Conservation (phyloP, 2,888 invertebrate species). For the Microctonus hyperodae region DNA sequence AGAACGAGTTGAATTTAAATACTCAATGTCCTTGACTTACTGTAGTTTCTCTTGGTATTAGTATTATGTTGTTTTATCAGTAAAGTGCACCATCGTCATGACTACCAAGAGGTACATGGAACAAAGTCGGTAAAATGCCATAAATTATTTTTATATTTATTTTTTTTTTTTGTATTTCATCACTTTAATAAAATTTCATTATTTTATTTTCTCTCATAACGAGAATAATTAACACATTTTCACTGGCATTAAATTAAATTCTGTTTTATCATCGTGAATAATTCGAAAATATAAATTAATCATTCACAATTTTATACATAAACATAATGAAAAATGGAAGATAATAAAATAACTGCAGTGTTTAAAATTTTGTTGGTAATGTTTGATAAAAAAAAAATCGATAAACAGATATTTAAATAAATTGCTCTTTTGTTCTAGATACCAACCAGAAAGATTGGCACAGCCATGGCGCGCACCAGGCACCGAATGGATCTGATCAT, state of each 20-base stretch:
- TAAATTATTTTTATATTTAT: constrained; percentile 25
- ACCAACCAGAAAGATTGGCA: constrained; percentile 32
- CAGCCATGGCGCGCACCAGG: constrained; percentile 34
- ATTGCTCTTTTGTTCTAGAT: constrained; percentile 51
- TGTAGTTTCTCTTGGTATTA: not conserved
- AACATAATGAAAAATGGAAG: too few relatives aligned
- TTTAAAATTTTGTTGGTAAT: too few relatives aligned
- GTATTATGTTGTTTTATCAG: constrained; percentile 61
- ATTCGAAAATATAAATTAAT: too few relatives aligned
- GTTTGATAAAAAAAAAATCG: not conserved
- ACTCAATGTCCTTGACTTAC: not conserved
- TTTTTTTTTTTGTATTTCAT: not conserved
- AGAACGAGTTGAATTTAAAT: not conserved
- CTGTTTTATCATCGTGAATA: too few relatives aligned
- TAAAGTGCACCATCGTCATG: constrained; percentile 61
- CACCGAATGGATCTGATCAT: constrained; percentile 51
- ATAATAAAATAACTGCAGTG: too few relatives aligned
- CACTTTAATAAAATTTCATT: not conserved
- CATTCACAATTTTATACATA: too few relatives aligned
- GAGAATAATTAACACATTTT: too few relatives aligned
- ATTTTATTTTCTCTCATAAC: too few relatives aligned
- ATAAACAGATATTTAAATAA: constrained; percentile 17
- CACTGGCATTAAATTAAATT: too few relatives aligned
- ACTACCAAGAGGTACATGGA: constrained; percentile 51
- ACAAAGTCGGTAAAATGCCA: not conserved